Conservation (phyloP, 2,797 vertebrate genomes). For the Paratrypauchen microcephalus region DNA sequence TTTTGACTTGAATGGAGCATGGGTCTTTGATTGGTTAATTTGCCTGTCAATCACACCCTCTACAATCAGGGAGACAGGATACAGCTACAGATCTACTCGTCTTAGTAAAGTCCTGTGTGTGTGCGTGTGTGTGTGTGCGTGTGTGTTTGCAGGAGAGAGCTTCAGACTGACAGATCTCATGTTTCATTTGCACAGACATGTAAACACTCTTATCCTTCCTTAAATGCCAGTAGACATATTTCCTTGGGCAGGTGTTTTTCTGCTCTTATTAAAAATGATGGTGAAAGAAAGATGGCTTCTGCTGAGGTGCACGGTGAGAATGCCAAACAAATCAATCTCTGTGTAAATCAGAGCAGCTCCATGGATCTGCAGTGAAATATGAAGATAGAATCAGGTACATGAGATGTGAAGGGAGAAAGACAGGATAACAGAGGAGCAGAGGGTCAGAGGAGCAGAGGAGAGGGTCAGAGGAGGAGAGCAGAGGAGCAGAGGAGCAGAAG, state of each 20-base stretch:
- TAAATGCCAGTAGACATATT: constrained; percentile 1
- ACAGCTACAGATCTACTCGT: too few relatives aligned
- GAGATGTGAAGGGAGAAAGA: too few relatives aligned
- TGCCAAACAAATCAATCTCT: constrained; percentile 1
- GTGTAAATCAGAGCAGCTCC: neutral
- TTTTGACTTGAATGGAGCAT: too few relatives aligned
- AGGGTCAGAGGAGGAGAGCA: too few relatives aligned
- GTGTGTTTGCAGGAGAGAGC: too few relatives aligned
- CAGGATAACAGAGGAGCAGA: neutral
- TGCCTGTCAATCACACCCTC: too few relatives aligned
- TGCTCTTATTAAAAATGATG: neutral
- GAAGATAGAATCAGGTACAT: neutral
- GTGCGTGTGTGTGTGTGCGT: too few relatives aligned
- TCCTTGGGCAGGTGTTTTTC: neutral
- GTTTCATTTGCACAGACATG: neutral
- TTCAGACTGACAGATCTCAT: neutral
- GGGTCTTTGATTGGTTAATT: too few relatives aligned
- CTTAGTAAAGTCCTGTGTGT: too few relatives aligned
- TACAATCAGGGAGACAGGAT: too few relatives aligned
- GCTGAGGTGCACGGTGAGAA: neutral
- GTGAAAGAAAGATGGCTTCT: neutral
- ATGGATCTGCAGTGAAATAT: neutral
- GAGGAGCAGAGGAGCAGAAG: too few relatives aligned
- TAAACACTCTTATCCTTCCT: neutral
- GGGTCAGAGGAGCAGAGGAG: too few relatives aligned